A percentile compares a stretch with the other conserved stretches of the same genome.
These are phyloP conservation scores for Orgyia antiqua DNA, from an alignment of 2,888 invertebrate species.

Conservation along the genomic window DNA sequence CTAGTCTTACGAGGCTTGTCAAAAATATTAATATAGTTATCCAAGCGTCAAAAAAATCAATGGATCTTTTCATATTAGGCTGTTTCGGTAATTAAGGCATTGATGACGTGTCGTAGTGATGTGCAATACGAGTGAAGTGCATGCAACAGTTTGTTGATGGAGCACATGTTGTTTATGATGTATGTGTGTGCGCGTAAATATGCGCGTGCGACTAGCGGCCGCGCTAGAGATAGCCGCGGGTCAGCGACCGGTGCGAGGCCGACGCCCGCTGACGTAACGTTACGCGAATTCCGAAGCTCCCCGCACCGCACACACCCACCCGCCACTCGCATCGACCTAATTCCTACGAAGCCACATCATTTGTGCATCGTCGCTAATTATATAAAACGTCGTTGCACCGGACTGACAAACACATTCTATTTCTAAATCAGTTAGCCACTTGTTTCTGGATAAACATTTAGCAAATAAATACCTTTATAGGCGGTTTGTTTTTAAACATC, in stretches of 20 bases:
- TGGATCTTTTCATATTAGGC: too few relatives aligned
- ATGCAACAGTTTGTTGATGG: conserved; percentile 20
- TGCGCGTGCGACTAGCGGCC: conserved; percentile 60
- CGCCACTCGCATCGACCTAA: conserved; percentile 62
- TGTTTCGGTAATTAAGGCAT: too few relatives aligned
- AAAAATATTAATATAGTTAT: too few relatives aligned
- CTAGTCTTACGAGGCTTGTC: too few relatives aligned
- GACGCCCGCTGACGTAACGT: conserved; percentile 76
- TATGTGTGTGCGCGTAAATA: conserved; percentile 27
- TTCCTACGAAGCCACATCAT: conserved; percentile 73
- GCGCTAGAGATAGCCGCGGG: conserved; percentile 71
- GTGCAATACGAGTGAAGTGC: too few relatives aligned
- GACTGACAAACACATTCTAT: conserved; percentile 60
- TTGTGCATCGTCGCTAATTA: conserved; percentile 75
- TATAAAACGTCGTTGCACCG: conserved; percentile 53
- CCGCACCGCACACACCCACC: conserved; percentile 32
- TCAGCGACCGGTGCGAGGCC: conserved; percentile 72
- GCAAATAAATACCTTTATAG: conserved; percentile 14
- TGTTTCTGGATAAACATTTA: conserved; percentile 36
- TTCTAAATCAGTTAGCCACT: conserved; percentile 48
- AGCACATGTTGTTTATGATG: conserved; percentile 25
- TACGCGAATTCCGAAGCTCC: conserved; percentile 69
- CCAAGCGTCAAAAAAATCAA: too few relatives aligned
- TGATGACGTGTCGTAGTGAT: too few relatives aligned
- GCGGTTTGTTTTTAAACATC: conserved; percentile 9